Base-by-base conservation (phyloP, 1,140 invertebrate species). In the Drosophila equinoxialis region DNA sequence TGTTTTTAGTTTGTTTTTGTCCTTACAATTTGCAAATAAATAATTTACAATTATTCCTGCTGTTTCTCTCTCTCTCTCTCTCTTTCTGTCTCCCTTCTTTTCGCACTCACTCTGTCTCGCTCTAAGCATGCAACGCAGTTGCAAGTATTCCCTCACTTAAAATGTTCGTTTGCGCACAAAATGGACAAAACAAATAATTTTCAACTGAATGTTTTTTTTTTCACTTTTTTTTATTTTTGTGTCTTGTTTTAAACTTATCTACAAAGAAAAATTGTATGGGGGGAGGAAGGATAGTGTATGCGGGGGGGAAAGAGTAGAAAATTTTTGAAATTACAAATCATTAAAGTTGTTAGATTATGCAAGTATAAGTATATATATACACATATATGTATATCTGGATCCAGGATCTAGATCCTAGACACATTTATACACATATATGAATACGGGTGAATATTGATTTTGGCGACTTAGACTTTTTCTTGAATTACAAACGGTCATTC, bases 381-480 rank as follows among this genome's bases (percentile, higher is more conserved):
- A 23, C 2, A 23, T 23, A 51, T 23, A 51, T 51, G 20, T 23
- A 51, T 51, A 23, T 48, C 45, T 11, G 17, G 0, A 11, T 14
- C 17, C 17, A 17, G 17, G 17, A 23, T 10, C 45, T 51, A 51
- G 45, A 51, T 51, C 2, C 45, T 23, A 23, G 45, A 51, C 23
- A 51, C 20, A 23, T 51, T 8, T 51, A 51, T 51, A 51, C 45
- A 51, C 11, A 51, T 51, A 51, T 51, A 17, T 48, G 17, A 8
- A 48, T 20, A 23, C 23, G 45, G 23, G 45, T 51, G 45, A 51
- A 23, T 51, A 51, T 51, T 51, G 45, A n/a, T 59, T 59, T 59
- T 59, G 33, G 57, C 57, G 57, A 59, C 57, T 59, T 59, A 59
- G 57, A 59, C 35, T 59, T 59, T 35, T 59, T 35, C 33, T 59